A percentile compares a stretch with the other conserved stretches of the same genome.
Evolutionary conservation across 1,140 invertebrate species (phyloP).

Genomic region (Sarcophaga peregrina): DNA sequence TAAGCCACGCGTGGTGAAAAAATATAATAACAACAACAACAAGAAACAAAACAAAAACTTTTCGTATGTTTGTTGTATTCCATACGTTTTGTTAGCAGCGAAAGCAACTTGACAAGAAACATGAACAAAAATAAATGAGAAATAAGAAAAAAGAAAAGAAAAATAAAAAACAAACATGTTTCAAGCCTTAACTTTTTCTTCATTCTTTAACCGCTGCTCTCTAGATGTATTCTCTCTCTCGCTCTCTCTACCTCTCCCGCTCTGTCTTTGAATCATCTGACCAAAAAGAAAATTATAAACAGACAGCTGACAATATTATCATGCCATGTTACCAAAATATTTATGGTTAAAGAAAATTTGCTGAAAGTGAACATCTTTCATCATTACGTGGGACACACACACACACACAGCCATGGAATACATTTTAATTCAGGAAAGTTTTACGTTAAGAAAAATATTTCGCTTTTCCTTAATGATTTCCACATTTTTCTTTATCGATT

Average conservation of each 20-base stretch:
- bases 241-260: background rate
- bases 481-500: no score
- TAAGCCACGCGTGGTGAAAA: slow-evolving; percentile 27
- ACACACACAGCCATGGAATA: no score
- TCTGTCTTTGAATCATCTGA: background rate
- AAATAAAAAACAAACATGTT: background rate
- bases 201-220: background rate
- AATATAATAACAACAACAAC: slow-evolving; percentile 51
- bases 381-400: no score
- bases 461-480: no score
- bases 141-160: no score
- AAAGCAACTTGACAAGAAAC: slow-evolving; percentile 24
- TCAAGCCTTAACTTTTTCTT: background rate
- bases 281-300: background rate
- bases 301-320: background rate
- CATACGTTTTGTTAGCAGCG: background rate
- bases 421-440: no score
- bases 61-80: slow-evolving; percentile 47
- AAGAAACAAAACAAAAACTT: slow-evolving; percentile 54
- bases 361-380: no score
- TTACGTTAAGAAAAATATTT: no score
- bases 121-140: no score
- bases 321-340: no score
- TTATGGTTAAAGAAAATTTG: no score
- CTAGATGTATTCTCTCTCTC: background rate